A percentile compares a stretch with the other conserved stretches of the same genome.
Conservation (phyloP, 2,113 vertebrate species). For the Chamaetylas fuelleborni region DNA sequence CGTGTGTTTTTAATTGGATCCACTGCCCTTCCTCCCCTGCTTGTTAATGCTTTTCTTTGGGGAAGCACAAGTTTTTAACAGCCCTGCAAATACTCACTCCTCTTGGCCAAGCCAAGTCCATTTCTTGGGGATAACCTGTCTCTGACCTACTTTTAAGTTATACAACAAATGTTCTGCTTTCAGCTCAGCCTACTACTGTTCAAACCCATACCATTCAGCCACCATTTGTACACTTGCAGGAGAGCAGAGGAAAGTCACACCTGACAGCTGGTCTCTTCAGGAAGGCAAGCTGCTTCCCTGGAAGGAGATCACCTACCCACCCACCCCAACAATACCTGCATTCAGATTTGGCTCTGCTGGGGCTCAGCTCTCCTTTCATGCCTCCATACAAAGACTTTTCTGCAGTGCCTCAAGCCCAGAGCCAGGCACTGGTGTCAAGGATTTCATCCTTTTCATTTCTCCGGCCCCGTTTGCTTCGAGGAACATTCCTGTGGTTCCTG, state of each 20-base stretch:
- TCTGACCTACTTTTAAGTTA: slow-evolving; percentile 29
- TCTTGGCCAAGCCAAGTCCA: slow-evolving; percentile 4
- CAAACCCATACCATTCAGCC: background rate
- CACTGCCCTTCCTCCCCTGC: background rate
- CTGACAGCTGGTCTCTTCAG: background rate
- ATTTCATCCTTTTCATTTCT: slow-evolving; percentile 9
- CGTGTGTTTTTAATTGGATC: slow-evolving; percentile 39
- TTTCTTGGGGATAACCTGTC: slow-evolving; percentile 52
- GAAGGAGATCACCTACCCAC: background rate
- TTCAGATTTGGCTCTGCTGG: accelerated
- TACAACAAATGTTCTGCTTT: slow-evolving; percentile 17
- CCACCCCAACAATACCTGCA: background rate
- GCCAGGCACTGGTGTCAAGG: background rate
- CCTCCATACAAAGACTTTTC: background rate
- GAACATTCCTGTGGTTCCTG: slow-evolving; percentile 52
- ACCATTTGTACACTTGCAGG: background rate
- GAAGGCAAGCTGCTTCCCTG: background rate
- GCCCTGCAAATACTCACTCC: background rate
- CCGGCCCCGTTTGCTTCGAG: background rate
- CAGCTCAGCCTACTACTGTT: slow-evolving; percentile 33
- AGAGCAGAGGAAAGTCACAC: background rate
- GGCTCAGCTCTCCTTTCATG: background rate
- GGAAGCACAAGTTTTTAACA: slow-evolving; percentile 47
- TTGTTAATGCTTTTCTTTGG: slow-evolving; percentile 43
- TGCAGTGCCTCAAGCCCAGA: background rate